Base-by-base conservation (phyloP, 2,797 vertebrate genomes). In the Ctenochaetus hawaiiensis region DNA sequence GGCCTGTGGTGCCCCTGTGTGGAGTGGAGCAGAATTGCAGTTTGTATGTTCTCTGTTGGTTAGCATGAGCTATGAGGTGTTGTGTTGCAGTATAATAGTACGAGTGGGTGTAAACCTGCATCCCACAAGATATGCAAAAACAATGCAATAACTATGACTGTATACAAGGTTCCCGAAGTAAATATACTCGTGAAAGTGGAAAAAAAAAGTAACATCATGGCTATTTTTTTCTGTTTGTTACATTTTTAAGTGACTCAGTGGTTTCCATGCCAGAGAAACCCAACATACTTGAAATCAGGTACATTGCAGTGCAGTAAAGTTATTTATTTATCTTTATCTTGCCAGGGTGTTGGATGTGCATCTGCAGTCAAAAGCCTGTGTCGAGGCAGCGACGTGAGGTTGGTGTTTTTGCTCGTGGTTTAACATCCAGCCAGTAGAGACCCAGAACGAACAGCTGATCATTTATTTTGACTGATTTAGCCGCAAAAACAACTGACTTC, bases 51-150 rank as follows among this genome's bases (percentile, higher is more conserved):
- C 7, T 47, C 3, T 49, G 2, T 69, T 39, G 61, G 76, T 79
- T 54, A 77, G 77, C 82, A 69, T 83, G 79, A 72, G 63, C 66
- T 59, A 34, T 83, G 81, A 86, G 71, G 41, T 69, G 84, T 90
- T 86, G 72, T 87, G 86, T 84, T 90, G 83, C 82, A 83, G 87
- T 83, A 49, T 65, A 34, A 78, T 4, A 77, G 71, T 84, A 85
- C 74, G 79, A 88, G 93, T 95, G 91, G 90, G 82, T 89, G 82
- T 64, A 65, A 45, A 79, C 77, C 83, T 89, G 89, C 94, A 96
- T 96, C 96, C 96, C 96, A 97, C 97, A 96, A 98, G 97, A 98
- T 99, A 99, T 99, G 98, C 97, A 99, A 99, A 99, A 97, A 96
- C 97, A 98, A 99, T 98, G 97, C 98, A 99, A 98, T 99, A 99